These are phyloP conservation scores for Onychorhynchus coronatus DNA, from an alignment of 2,113 vertebrate species.

Conservation along the genomic window DNA sequence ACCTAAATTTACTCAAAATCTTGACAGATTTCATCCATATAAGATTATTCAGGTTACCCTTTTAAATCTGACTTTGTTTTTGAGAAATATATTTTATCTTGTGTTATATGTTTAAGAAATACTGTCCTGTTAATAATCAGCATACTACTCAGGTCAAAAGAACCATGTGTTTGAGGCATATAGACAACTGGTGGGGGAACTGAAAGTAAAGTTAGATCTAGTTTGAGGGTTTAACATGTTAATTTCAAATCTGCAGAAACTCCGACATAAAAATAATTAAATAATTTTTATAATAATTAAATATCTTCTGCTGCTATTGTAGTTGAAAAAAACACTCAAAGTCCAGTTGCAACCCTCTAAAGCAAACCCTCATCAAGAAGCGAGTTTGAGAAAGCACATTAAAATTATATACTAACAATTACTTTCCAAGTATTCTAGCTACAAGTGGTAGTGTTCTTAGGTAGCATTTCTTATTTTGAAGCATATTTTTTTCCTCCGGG, in stretches of 20 bases:
- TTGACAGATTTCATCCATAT: background rate
- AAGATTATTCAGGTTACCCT: background rate
- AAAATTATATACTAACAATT: background rate
- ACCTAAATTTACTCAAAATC: background rate
- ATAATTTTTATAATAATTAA: background rate
- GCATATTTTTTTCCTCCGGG: background rate
- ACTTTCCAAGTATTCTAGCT: background rate
- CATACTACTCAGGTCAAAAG: background rate
- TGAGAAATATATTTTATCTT: background rate
- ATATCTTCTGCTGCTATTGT: background rate
- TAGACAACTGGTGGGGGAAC: background rate
- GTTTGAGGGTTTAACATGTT: background rate
- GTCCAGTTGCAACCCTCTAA: background rate
- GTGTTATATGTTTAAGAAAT: background rate
- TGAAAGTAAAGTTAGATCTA: background rate
- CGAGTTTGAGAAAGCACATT: background rate
- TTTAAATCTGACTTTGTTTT: background rate
- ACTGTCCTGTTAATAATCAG: background rate
- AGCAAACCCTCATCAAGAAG: background rate
- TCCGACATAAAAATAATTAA: background rate
- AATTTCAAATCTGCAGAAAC: background rate
- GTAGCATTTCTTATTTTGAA: background rate
- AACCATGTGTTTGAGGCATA: background rate
- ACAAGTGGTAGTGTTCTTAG: background rate
- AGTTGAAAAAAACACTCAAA: background rate